phyloP scores from a whole-genome alignment of 2,888 invertebrate genomes.

The Beris morrisii region DNA sequence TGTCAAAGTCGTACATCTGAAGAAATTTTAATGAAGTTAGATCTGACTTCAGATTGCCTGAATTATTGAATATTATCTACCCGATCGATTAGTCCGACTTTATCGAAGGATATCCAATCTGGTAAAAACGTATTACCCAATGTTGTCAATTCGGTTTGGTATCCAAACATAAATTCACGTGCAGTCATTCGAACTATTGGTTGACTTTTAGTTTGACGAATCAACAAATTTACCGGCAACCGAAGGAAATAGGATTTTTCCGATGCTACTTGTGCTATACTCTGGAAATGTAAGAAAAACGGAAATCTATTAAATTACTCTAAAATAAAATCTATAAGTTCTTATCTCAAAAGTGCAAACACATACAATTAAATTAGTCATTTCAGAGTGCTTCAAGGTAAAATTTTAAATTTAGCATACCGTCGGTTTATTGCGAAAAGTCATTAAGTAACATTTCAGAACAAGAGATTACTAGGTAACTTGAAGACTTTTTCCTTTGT shows the following conservation, averaged over 20 bases:
- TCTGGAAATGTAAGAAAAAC: slow-evolving; percentile 60
- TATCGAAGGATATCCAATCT: slow-evolving; percentile 83
- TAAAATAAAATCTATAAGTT: no score
- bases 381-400: no score
- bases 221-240: slow-evolving; percentile 70
- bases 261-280: slow-evolving; percentile 77
- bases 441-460: no score
- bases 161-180: slow-evolving; percentile 87
- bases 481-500: no score
- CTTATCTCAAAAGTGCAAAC: no score
- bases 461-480: no score
- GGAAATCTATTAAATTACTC: no score
- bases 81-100: slow-evolving; percentile 84
- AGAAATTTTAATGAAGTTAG: slow-evolving; percentile 14
- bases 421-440: no score
- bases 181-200: slow-evolving; percentile 82
- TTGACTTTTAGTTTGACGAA: slow-evolving; percentile 66
- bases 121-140: slow-evolving; percentile 82
- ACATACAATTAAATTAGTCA: no score
- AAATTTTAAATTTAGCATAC: no score
- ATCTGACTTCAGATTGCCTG: slow-evolving; percentile 4
- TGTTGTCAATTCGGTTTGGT: slow-evolving; percentile 77
- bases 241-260: slow-evolving; percentile 66
- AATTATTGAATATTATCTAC: slow-evolving; percentile 59
- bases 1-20: slow-evolving; percentile 84